Conservation (phyloP, 2,888 invertebrate genomes). For the Hipparchia sbordonii region DNA sequence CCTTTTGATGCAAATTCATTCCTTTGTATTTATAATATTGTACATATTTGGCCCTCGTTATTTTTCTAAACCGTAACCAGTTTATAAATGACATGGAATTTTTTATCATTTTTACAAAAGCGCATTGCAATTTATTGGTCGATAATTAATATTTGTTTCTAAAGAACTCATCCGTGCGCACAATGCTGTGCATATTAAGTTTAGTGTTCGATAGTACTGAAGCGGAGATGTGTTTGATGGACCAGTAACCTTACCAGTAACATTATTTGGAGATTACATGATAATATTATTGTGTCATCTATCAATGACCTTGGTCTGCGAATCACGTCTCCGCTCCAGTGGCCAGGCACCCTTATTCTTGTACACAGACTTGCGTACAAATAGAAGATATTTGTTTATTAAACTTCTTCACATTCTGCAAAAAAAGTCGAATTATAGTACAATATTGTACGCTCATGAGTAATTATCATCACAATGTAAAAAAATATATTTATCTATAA, state of each 20-base stretch:
- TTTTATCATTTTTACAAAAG: not conserved
- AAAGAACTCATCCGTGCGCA: no score
- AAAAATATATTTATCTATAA: conserved; percentile 24
- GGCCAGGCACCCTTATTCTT: not conserved
- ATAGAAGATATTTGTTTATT: not conserved
- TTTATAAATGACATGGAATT: not conserved
- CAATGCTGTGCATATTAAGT: no score
- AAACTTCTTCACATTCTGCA: not conserved
- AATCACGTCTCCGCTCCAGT: not conserved
- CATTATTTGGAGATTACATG: no score
- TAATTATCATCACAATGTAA: conserved; percentile 12
- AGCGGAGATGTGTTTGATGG: no score
- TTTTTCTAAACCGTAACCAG: conserved; percentile 8
- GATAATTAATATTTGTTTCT: not conserved
- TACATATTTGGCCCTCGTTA: not conserved
- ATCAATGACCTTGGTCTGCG: no score
- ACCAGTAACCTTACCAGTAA: no score
- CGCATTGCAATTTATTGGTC: not conserved
- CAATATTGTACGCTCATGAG: conserved; percentile 34
- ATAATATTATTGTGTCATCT: no score
- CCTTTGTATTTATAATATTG: not conserved
- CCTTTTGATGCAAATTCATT: not conserved
- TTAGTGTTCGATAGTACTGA: no score
- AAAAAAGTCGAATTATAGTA: conserved; percentile 20
- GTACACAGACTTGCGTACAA: not conserved